Evolutionary conservation across 2,113 vertebrate species (phyloP).

Genomic region (Gnathonemus echidnorhynchus): DNA sequence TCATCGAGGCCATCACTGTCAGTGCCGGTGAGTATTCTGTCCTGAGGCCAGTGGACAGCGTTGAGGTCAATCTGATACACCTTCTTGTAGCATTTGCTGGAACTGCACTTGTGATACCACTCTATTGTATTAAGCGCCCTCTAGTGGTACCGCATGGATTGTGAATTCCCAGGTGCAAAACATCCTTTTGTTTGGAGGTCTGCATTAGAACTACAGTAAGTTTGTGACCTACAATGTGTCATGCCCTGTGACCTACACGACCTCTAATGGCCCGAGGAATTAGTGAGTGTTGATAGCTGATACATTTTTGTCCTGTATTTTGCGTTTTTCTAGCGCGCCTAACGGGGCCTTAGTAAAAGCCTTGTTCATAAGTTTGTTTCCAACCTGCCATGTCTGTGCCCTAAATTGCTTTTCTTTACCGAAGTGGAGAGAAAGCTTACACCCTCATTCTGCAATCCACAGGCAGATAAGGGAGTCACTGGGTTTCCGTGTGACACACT

Average conservation of each 20-base stretch:
- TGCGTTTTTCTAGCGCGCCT: not conserved
- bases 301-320: not conserved
- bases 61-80: not conserved
- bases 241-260: not conserved
- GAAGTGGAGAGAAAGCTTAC: not conserved
- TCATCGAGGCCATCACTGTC: constrained; percentile 97
- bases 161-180: not conserved
- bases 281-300: not conserved
- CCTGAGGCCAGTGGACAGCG: not conserved
- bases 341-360: not conserved
- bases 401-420: not conserved
- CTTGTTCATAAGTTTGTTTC: not conserved
- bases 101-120: not conserved
- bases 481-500: not conserved
- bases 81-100: not conserved
- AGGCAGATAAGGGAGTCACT: not conserved
- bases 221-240: not conserved
- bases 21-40: constrained; percentile 78
- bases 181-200: not conserved
- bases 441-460: not conserved
- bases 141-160: constrained; percentile 1
- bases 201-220: not conserved
- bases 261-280: not conserved
- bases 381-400: too few relatives aligned
- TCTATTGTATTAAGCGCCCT: not conserved